Percentiles rank a stretch among this genome's conserved stretches.
phyloP scores from a whole-genome alignment of 2,888 invertebrate species.

The Nomada goodeniana region DNA sequence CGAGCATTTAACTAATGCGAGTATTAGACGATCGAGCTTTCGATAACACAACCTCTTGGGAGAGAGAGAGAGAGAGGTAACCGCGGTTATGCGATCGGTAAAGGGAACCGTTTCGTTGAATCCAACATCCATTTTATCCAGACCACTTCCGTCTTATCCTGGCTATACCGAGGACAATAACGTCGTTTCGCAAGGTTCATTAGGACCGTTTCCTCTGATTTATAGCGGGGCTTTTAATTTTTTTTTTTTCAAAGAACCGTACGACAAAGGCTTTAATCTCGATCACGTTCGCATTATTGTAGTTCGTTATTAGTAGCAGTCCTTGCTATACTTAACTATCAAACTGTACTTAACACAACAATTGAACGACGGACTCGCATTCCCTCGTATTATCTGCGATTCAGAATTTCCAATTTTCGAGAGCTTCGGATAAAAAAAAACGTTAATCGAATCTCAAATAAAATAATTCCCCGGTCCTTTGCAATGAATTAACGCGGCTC shows the following conservation, averaged over 20 bases:
- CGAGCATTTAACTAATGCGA: slow-evolving; percentile 72
- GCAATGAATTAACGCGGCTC: too few relatives aligned
- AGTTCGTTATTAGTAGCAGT: background rate
- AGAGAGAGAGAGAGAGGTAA: slow-evolving; percentile 33
- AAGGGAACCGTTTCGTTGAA: slow-evolving; percentile 66
- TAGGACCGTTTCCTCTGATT: slow-evolving; percentile 48
- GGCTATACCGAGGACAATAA: slow-evolving; percentile 48
- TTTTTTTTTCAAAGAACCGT: slow-evolving; percentile 5
- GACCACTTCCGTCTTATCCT: slow-evolving; percentile 66
- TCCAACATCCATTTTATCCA: slow-evolving; percentile 64
- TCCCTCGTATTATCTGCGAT: too few relatives aligned
- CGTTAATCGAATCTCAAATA: too few relatives aligned
- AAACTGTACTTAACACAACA: too few relatives aligned
- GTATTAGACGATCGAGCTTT: slow-evolving; percentile 69
- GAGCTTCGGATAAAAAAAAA: too few relatives aligned
- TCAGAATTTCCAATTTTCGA: too few relatives aligned
- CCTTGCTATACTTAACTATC: too few relatives aligned
- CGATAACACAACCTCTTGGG: slow-evolving; percentile 63
- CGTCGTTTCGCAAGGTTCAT: slow-evolving; percentile 60
- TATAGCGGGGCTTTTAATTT: slow-evolving; percentile 43
- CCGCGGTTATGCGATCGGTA: slow-evolving; percentile 62
- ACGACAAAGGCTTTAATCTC: slow-evolving; percentile 20
- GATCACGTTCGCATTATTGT: slow-evolving; percentile 20
- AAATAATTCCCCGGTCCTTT: too few relatives aligned
- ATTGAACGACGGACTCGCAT: too few relatives aligned